Base-by-base conservation (phyloP, 1,140 invertebrate genomes). In the Zaprionus africanus region DNA sequence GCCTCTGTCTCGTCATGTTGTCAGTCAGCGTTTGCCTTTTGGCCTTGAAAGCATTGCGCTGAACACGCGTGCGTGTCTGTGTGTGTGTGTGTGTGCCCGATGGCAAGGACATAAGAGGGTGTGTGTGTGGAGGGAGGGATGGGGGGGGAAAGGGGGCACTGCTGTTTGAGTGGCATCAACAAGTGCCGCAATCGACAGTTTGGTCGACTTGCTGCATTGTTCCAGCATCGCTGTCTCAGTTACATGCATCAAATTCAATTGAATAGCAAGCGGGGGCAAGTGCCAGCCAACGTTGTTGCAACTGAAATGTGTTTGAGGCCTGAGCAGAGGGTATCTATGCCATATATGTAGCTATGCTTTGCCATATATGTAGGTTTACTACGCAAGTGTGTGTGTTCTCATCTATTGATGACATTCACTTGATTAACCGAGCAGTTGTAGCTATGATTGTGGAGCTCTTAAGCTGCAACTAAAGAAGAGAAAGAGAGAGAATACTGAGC, bases 221-320 rank as follows among this genome's bases (percentile, higher is more conserved):
- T 46, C n/a, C 41, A 46, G 41, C 41, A 17, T 46, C 41, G 41
- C 41, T 46, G 41, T 46, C 41, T 46, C n/a, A 46, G n/a, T 46
- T 46, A 46, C 41, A 17, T 46, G 41, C 41, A 46, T 46, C 41
- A 46, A 46, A 46, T 46, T 46, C 41, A 46, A 43, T 43, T 43
- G 41, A n/a, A 46, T 9, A n/a, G 41, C 41, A 7, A 0, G 41
- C 41, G 41, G 19, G 41, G 41, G n/a, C n/a, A 17, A 9, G 41
- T n/a, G 41, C 41, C 41, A 3, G 41, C 41, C n/a, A 7, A n/a
- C n/a, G n/a, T 6, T 43, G 41, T n/a, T 43, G 41, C 41, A 43
- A 38, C 4, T 5, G 12, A 41, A 41, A 41, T n/a, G n/a, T 43
- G 34, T 38, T 38, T 5, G 41, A n/a, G n/a, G n/a, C n/a, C 5